Base-by-base conservation (phyloP, 2,888 invertebrate species). In the Meteorus colon region DNA sequence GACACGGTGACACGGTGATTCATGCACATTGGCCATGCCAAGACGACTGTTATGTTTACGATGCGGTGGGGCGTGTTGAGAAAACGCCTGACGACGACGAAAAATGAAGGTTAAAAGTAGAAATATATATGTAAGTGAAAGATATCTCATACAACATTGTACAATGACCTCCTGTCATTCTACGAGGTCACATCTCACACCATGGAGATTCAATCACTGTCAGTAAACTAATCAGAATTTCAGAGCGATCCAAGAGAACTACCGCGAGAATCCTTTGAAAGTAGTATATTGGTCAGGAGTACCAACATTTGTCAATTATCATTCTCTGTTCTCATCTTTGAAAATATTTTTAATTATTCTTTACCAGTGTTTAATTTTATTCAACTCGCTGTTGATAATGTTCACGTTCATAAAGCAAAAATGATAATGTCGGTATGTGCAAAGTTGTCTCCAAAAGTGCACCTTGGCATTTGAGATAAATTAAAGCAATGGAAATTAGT, bases 101-200 rank as follows among this genome's bases (percentile, higher is more conserved):
- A 65, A 66, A 75, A 67, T 37, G 55, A 66, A 19, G 51, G 41
- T 71, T 37, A 8, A 69, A 65, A 68, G 41, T 19, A 37, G 29
- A 60, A 37, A 62, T 48, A 55, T 62, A 24, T 16, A 31, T 69
- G 48, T 59, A 70, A 16, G 67, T 70, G 73, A 45, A 60, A 67
- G 51, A 67, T 48, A 67, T 65, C 8, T 2, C 8, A 60, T 37
- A 70, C 63, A 75, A 75, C 74, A 8, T 55, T 55, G 19, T 55
- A 70, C 73, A 24, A 84, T 86, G 87, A 88, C 88, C 88, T 87
- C 85, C 84, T 87, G 87, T 87, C 88, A 87, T 85, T 81, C 85
- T 82, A 80, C 71, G 81, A 86, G 86, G 86, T 85, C 86, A 86
- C 86, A 86, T 86, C 83, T 82, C 77, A 8, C 55, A 77, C 80